Base-by-base conservation (phyloP, 2,113 vertebrate species). In the Himantopus leucocephalus region DNA sequence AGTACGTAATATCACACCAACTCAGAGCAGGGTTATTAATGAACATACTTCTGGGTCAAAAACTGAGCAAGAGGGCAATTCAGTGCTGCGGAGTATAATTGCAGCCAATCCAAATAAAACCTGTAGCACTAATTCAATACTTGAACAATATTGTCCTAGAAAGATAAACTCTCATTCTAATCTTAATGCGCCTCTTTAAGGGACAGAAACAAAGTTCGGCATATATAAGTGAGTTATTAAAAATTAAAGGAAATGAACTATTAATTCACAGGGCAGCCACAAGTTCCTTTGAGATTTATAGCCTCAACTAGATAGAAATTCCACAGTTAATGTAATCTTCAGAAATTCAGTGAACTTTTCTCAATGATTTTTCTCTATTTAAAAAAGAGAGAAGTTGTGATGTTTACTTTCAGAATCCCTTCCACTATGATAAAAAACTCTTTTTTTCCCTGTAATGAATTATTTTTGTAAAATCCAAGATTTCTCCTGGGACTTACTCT, bases 1-100 rank as follows among this genome's bases (percentile, higher is more conserved):
- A 72, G n/a, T 91, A 91, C 78, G 86, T 94, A 96, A 77, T 96
- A 88, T n/a, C 81, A 78, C 88, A 90, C 23, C 45, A 84, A 55
- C 88, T 95, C 30, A 39, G 68, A 94, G 62, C 66, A 58, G 24
- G 34, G 30, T 68, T 92, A 90, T 82, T 91, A 91, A 88, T 72
- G 92, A 92, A 82, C 84, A 56, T 71, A 78, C 77, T 96, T 79
- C 35, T 66, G 58, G 78, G 72, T 88, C 92, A 88, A 58, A 93
- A 91, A 56, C 85, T 94, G 78, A 94, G 82, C 64, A 52, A 86
- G 95, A 91, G 34, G 45, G 39, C 71, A 23, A 20, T 94, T 82
- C 73, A 27, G 43, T 81, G 52, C 73, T 50, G 48, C 18, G 2
- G 41, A 80, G 39, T 71, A 50, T 92, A 73, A 89, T 14, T 86